Conservation (phyloP, 2,113 vertebrate species). For the Brienomyrus brachyistius region DNA sequence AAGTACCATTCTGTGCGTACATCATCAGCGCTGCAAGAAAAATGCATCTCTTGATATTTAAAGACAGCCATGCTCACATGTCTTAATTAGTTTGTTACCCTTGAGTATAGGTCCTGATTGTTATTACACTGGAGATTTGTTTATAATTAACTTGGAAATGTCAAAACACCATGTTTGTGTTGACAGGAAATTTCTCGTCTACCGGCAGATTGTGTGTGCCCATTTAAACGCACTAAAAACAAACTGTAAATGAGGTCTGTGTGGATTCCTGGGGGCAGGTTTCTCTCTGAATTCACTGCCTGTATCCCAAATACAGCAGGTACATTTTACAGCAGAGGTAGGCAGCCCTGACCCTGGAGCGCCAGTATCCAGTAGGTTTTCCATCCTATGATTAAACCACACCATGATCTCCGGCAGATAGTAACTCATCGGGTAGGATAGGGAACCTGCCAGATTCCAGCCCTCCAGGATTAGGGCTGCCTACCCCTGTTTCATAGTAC, state of each 20-base stretch:
- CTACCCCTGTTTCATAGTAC: not conserved
- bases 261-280: not conserved
- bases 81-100: not conserved
- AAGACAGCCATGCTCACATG: not conserved
- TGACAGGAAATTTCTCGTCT: not conserved
- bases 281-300: not conserved
- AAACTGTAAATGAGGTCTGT: not conserved
- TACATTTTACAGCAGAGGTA: not conserved
- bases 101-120: not conserved
- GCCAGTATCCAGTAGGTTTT: not conserved
- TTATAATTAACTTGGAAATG: constrained; percentile 10
- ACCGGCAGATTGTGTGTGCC: not conserved
- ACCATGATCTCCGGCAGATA: not conserved
- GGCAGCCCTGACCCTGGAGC: not conserved
- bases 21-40: not conserved
- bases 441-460: not conserved
- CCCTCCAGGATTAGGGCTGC: not conserved
- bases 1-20: not conserved
- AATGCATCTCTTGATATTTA: not conserved
- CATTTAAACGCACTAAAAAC: not conserved
- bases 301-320: not conserved
- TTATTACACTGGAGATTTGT: constrained; percentile 5
- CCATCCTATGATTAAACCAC: not conserved
- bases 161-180: not conserved
- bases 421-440: not conserved